phyloP scores from a whole-genome alignment of 2,888 invertebrate species.

The Mythimna vitellina region DNA sequence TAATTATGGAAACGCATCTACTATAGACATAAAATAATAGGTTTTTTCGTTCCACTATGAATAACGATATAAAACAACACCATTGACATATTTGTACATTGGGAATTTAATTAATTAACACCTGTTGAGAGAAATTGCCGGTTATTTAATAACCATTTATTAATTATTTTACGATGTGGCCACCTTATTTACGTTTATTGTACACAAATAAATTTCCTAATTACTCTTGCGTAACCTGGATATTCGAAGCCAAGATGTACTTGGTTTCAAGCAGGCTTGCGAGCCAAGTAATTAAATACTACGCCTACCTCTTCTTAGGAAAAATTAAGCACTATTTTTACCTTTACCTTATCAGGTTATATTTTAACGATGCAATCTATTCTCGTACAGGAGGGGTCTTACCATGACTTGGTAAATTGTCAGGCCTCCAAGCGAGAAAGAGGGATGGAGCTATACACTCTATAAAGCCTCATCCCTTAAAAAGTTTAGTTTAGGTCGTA shows the following conservation, averaged over 20 bases:
- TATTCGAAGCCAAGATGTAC: neutral
- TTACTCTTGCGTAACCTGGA: neutral
- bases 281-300: neutral
- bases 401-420: no score
- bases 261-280: neutral
- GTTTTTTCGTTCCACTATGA: neutral
- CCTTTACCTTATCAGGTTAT: neutral
- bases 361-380: constrained; percentile 5
- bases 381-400: neutral
- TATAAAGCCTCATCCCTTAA: no score
- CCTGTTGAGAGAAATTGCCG: neutral
- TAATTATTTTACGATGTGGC: neutral
- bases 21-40: neutral
- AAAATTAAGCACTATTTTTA: neutral
- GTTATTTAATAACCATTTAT: neutral
- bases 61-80: neutral
- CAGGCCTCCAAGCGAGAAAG: no score
- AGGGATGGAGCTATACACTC: no score
- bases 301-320: neutral
- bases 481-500: no score
- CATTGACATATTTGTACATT: neutral
- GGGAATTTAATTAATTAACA: neutral
- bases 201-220: neutral
- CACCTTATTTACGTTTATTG: neutral
- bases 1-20: neutral